A percentile compares a stretch with the other conserved stretches of the same genome.
These are phyloP conservation scores for Amblyjoppa proteus DNA, from an alignment of 2,888 invertebrate species.

Conservation along the genomic window DNA sequence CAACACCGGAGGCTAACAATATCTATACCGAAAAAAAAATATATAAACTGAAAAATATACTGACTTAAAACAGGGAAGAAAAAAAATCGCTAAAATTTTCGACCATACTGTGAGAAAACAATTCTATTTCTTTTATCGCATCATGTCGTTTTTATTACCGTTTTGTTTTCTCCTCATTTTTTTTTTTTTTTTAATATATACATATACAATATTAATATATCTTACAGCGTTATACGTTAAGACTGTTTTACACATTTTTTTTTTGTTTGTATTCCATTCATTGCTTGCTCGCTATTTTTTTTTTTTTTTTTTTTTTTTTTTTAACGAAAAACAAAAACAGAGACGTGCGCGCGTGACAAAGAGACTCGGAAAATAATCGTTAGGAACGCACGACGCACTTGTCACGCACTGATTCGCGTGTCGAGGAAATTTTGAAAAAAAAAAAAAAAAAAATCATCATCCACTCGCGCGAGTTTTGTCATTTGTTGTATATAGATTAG, in stretches of 20 bases:
- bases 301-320: background rate
- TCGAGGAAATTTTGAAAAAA: conserved; percentile 16
- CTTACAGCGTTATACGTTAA: conserved; percentile 58
- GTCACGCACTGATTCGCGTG: background rate
- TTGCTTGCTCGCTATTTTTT: background rate
- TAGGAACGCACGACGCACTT: conserved; percentile 39
- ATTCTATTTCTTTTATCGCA: conserved; percentile 10
- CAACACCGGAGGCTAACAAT: no score
- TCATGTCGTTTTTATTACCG: conserved; percentile 52
- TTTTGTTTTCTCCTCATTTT: conserved; percentile 45
- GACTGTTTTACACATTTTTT: conserved; percentile 55
- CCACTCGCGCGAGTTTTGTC: conserved; percentile 11
- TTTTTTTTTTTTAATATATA: conserved; percentile 32
- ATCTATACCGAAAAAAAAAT: no score
- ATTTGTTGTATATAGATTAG: conserved; percentile 42
- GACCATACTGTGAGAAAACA: background rate
- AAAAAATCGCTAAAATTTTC: background rate
- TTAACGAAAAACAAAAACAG: background rate
- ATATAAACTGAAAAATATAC: background rate
- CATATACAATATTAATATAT: conserved; percentile 64
- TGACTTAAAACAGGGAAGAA: background rate
- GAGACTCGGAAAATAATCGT: background rate
- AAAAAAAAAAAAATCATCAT: background rate
- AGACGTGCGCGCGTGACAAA: conserved; percentile 7
- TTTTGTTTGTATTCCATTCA: conserved; percentile 16